phyloP scores from a whole-genome alignment of 2,797 vertebrate species.

The Anomalospiza imberbis region DNA sequence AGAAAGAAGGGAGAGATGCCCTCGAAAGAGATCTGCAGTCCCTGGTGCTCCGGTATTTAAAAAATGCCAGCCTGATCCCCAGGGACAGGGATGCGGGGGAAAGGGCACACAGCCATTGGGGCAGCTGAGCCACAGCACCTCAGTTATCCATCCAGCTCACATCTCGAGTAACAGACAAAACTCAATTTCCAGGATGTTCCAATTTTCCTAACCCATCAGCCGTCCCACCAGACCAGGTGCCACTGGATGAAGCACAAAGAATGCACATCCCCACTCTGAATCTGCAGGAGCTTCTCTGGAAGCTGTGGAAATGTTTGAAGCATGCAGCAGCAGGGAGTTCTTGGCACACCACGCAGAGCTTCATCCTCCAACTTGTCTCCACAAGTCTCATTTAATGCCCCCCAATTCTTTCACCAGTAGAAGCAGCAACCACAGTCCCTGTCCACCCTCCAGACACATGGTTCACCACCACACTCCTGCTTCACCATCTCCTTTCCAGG shows the following conservation, averaged over 20 bases:
- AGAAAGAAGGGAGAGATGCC: background rate
- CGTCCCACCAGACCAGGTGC: fast-evolving
- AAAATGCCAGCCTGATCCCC: background rate
- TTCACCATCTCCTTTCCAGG: background rate
- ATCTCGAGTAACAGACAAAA: background rate
- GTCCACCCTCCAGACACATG: background rate
- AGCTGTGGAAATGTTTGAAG: background rate
- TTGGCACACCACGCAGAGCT: background rate
- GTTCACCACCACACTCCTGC: background rate
- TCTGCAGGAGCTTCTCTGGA: background rate
- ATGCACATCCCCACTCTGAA: background rate
- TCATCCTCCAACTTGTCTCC: background rate
- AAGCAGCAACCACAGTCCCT: fast-evolving
- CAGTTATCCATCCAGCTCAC: background rate
- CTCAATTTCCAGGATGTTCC: background rate
- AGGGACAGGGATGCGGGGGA: background rate
- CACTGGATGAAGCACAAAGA: fast-evolving
- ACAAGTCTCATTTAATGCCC: background rate
- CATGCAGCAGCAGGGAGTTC: background rate
- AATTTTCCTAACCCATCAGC: background rate
- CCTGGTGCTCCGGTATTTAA: background rate
- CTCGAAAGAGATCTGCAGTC: background rate
- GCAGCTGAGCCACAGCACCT: background rate
- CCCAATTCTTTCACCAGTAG: background rate
- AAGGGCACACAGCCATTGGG: fast-evolving